Evolutionary conservation across 2,113 vertebrate genomes (phyloP), one percentile per base, ranked within the genome.

Genomic region (Cebidichthys violaceus): DNA sequence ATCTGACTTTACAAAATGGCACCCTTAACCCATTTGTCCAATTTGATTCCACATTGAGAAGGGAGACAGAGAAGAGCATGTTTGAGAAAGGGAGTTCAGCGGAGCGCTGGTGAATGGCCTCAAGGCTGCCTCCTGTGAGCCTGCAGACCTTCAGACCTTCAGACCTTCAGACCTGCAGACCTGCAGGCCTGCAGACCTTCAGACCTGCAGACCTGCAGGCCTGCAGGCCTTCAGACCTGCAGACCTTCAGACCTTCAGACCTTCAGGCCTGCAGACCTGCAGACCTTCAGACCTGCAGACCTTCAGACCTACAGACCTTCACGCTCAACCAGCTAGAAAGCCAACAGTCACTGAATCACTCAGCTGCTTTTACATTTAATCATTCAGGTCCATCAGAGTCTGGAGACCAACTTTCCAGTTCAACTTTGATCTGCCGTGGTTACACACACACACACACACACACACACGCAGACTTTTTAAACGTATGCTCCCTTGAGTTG

Each of bases 81-180:
- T 22, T 9, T 61, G 4, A 61, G 4, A 33, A 3, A 4, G 10
- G 29, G 24, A 33, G 82, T 20, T 27, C 80, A 74, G 86, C 2
- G 0, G 41, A 18, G 59, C 33, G 4, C 74, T 35, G 70, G 54
- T 15, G 41, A 81, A 65, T 47, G 70, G 6, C 77, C 71, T 27
- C 31, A 0, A 69, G 70, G n/a, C 29, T 9, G 31, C 70, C 70
- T 67, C 61, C 47, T 22, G 1, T 2, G 22, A 9, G 67, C 1
- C 37, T 27, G 4, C 52, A 71, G 20, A 33, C 68, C 31, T 7
- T 9, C 71, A 8, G 35, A n/a, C 1, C 37, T 27, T 6, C 52
- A 71, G 20, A 33, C 68, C 31, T 7, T 9, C 71, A 8, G 35
- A n/a, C 1, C 37, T 27, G 4, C 52, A 71, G 20, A 33, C 68